Percentiles rank a stretch among this genome's conserved stretches.
Evolutionary conservation across 2,888 invertebrate genomes (phyloP).

Genomic region (Schrankia costaestrigalis): DNA sequence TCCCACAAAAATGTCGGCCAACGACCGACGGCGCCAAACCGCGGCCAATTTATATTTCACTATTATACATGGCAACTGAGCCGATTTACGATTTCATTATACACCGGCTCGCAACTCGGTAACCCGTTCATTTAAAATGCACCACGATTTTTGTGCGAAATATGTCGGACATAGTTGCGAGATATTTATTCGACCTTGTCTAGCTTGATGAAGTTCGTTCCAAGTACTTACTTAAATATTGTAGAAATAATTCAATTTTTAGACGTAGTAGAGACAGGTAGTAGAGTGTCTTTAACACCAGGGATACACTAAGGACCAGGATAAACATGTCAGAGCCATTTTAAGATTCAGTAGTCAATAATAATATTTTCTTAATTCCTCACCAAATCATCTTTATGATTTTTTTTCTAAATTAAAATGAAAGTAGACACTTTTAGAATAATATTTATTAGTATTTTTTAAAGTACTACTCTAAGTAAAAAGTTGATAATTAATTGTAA

Average conservation of each 20-base stretch:
- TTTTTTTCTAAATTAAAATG: too few relatives aligned
- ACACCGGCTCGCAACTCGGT: slow-evolving; percentile 36
- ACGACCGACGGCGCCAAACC: slow-evolving; percentile 63
- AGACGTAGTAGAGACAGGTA: too few relatives aligned
- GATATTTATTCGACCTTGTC: slow-evolving; percentile 5
- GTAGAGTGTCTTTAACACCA: too few relatives aligned
- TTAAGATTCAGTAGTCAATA: too few relatives aligned
- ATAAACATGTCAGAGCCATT: too few relatives aligned
- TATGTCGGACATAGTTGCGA: slow-evolving; percentile 17
- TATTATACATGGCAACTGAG: slow-evolving; percentile 45
- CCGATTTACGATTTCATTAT: slow-evolving; percentile 72
- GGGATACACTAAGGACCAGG: too few relatives aligned
- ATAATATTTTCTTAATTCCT: too few relatives aligned
- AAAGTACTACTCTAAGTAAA: too few relatives aligned
- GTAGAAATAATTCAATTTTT: not conserved
- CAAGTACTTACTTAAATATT: not conserved
- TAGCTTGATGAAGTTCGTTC: slow-evolving; percentile 1
- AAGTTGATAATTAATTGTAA: too few relatives aligned
- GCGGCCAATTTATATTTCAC: slow-evolving; percentile 65
- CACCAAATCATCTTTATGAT: too few relatives aligned
- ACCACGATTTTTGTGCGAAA: slow-evolving; percentile 43
- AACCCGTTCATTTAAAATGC: slow-evolving; percentile 43
- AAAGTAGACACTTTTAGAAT: too few relatives aligned
- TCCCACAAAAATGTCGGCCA: slow-evolving; percentile 69
- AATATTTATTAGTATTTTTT: too few relatives aligned